Conservation (phyloP, 2,797 vertebrate species). For the Melanotaenia pygmaea region DNA sequence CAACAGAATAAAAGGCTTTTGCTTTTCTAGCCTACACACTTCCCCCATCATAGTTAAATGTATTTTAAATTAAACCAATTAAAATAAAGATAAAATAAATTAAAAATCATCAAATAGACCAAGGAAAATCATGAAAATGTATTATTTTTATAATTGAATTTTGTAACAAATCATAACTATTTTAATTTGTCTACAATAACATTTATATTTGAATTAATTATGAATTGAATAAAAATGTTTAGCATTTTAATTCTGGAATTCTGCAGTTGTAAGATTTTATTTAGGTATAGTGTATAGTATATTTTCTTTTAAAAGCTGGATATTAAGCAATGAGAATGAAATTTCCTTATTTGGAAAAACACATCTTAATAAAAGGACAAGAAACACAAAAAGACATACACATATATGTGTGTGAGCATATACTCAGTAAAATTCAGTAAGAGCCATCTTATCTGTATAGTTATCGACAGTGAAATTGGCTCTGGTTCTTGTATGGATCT, state of each 20-base stretch:
- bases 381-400: not conserved
- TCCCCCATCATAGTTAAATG: conserved; percentile 15
- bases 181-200: not conserved
- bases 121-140: not conserved
- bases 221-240: not conserved
- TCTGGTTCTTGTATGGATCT: conserved; percentile 53
- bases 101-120: not conserved
- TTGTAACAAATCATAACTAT: not conserved
- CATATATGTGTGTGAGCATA: too few species aligned
- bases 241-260: not conserved
- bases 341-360: too few species aligned
- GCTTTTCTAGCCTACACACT: conserved; percentile 24
- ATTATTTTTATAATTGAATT: not conserved
- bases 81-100: conserved; percentile 6
- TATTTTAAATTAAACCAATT: conserved; percentile 32
- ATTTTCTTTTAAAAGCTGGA: not conserved
- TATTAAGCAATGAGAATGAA: not conserved
- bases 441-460: conserved; percentile 34
- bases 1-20: conserved; percentile 33
- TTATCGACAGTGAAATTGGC: conserved; percentile 51
- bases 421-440: conserved; percentile 10
- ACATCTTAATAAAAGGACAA: too few species aligned
- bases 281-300: not conserved
- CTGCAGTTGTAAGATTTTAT: not conserved
- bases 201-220: not conserved